Conservation (phyloP, 2,113 vertebrate species). For the Antechinus flavipes region DNA sequence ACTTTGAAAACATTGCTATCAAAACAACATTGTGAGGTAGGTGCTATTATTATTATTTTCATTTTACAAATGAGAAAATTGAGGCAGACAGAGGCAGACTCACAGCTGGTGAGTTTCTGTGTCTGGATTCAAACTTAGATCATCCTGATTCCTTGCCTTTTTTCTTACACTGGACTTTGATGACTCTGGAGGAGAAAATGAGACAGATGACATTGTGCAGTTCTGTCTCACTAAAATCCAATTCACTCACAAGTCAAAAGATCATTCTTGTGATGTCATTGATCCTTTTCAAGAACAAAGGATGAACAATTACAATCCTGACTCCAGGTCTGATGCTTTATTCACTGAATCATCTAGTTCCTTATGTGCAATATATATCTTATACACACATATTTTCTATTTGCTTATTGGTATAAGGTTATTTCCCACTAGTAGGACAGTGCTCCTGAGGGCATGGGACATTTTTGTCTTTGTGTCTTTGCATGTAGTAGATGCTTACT, state of each 20-base stretch:
- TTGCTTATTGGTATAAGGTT: not conserved
- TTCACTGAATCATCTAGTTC: not conserved
- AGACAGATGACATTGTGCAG: not conserved
- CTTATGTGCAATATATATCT: not conserved
- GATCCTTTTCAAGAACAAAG: not conserved
- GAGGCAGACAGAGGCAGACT: not conserved
- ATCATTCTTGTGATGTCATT: not conserved
- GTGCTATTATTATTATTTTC: not conserved
- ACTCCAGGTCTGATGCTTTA: not conserved
- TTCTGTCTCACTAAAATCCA: not conserved
- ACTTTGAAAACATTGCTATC: not conserved
- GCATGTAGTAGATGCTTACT: not conserved
- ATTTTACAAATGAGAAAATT: not conserved
- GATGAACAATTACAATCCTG: not conserved
- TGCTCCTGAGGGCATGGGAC: not conserved
- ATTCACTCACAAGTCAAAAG: not conserved
- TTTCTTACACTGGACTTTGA: not conserved
- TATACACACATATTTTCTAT: not conserved
- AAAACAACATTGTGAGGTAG: not conserved
- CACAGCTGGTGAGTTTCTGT: not conserved
- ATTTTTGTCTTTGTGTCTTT: not conserved
- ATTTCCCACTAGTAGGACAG: not conserved
- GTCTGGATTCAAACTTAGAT: not conserved
- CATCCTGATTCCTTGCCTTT: not conserved
- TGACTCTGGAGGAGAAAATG: not conserved